phyloP scores from a whole-genome alignment of 1,140 invertebrate species.

The Aphaenogaster rudis region DNA sequence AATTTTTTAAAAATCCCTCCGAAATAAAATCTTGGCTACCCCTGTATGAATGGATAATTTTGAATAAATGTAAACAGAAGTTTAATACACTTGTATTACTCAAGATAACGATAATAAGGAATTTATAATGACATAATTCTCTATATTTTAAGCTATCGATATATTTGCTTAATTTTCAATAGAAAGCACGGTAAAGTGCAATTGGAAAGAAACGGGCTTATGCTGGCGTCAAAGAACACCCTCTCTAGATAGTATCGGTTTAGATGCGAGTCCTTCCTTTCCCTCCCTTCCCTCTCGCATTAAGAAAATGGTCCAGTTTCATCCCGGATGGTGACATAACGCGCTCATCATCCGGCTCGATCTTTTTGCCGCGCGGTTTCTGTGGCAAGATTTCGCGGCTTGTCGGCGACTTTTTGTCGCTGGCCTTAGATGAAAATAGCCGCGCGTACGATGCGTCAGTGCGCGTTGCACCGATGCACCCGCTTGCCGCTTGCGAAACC shows the following conservation, averaged over 20 bases:
- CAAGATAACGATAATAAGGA: not conserved
- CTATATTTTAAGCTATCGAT: not conserved
- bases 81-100: not conserved
- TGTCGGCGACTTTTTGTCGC: slow-evolving; percentile 55
- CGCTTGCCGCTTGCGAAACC: slow-evolving; percentile 66
- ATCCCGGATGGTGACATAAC: slow-evolving; percentile 52
- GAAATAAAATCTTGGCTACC: too few relatives aligned
- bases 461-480: slow-evolving; percentile 41
- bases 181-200: not conserved
- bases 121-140: not conserved
- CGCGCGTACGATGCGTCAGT: slow-evolving; percentile 73
- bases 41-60: not conserved
- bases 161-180: not conserved
- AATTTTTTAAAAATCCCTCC: too few relatives aligned
- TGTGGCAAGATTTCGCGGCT: slow-evolving; percentile 45
- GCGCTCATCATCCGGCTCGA: slow-evolving; percentile 26
- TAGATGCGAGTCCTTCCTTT: not conserved
- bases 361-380: slow-evolving; percentile 18
- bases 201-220: not conserved
- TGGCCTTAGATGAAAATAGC: slow-evolving; percentile 74
- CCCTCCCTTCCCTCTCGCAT: too few relatives aligned
- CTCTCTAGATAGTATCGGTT: not conserved
- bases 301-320: slow-evolving; percentile 36
- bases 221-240: not conserved
- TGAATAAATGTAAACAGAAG: not conserved